A percentile compares a stretch with the other conserved stretches of the same genome.
Conservation (phyloP, 2,797 vertebrate species). For the Epinephelus malabaricus region DNA sequence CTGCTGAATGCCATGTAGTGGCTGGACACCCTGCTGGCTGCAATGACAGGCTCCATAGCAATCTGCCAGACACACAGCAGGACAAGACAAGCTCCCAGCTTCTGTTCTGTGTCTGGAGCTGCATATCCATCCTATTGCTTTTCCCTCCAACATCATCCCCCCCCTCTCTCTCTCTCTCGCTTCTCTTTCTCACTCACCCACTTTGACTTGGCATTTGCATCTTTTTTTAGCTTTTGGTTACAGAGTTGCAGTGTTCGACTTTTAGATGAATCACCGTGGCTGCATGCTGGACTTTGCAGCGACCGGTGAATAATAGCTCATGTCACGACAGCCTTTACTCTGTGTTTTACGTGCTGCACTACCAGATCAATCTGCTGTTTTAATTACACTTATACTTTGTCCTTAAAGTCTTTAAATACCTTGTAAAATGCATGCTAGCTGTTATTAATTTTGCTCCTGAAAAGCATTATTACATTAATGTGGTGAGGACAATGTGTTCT, state of each 20-base stretch:
- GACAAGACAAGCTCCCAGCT: slow-evolving; percentile 82
- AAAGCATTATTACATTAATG: not conserved
- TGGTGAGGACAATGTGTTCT: not conserved
- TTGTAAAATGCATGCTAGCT: not conserved
- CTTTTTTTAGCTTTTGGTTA: slow-evolving; percentile 17
- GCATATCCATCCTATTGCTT: slow-evolving; percentile 73
- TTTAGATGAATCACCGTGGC: slow-evolving; percentile 15
- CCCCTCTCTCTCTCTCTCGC: slow-evolving; percentile 13
- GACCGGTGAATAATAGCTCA: not conserved
- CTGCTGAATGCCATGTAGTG: slow-evolving; percentile 82
- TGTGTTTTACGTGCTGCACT: no score
- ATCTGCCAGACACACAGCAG: slow-evolving; percentile 85
- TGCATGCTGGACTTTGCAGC: not conserved
- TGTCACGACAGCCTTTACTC: no score
- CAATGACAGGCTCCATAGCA: slow-evolving; percentile 85
- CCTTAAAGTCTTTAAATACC: not conserved
- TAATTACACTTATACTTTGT: not conserved
- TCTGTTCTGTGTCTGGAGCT: slow-evolving; percentile 72
- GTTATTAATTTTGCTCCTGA: not conserved
- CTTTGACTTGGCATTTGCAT: slow-evolving; percentile 47
- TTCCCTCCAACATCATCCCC: slow-evolving; percentile 46
- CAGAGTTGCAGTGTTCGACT: slow-evolving; percentile 31
- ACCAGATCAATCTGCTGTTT: not conserved
- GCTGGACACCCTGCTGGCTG: slow-evolving; percentile 79
- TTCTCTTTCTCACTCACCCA: slow-evolving; percentile 17